phyloP scores from a whole-genome alignment of 2,113 vertebrate species.

The Calidris pygmaea region DNA sequence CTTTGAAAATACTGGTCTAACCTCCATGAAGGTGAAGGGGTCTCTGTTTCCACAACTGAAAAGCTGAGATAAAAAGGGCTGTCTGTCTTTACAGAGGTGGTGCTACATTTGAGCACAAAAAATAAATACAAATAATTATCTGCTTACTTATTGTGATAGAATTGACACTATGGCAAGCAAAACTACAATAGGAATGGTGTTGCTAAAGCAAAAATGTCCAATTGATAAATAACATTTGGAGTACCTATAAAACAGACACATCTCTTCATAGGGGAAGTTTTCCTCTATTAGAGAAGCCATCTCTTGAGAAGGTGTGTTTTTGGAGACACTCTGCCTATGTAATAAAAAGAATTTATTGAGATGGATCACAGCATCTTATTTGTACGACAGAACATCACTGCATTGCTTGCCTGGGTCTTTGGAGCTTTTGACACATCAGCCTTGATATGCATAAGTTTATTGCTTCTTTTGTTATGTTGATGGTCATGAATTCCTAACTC shows the following conservation, averaged over 20 bases:
- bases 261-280: neutral
- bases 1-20: neutral
- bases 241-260: neutral
- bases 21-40: neutral
- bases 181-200: neutral
- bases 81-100: neutral
- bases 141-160: neutral
- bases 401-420: neutral
- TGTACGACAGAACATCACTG: neutral
- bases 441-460: slow-evolving; percentile 21
- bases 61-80: neutral
- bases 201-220: neutral
- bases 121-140: neutral
- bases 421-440: slow-evolving; percentile 6
- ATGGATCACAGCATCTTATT: slow-evolving; percentile 5
- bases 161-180: neutral
- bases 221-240: neutral
- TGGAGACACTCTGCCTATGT: neutral
- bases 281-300: neutral
- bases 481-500: slow-evolving; percentile 18
- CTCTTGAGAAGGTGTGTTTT: neutral
- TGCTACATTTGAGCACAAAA: neutral
- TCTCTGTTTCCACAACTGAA: neutral
- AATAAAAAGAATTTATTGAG: neutral
- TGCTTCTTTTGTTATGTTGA: slow-evolving; percentile 25